Evolutionary conservation across 2,888 invertebrate species (phyloP).

Genomic region (Cryptus viduatorius): DNA sequence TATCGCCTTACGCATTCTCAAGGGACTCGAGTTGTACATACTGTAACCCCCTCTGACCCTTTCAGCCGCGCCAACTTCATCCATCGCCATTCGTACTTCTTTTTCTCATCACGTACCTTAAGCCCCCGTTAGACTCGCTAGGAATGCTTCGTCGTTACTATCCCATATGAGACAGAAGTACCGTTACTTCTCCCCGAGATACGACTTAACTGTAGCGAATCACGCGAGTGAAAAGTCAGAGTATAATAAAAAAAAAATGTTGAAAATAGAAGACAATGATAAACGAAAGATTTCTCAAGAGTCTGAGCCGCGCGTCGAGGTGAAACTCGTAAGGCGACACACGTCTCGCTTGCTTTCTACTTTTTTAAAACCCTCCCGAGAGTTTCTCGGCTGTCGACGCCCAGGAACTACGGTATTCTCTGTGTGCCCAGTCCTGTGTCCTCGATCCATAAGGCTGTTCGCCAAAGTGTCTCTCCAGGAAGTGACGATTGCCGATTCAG

Average conservation of each 20-base stretch:
- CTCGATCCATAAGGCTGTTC: slow-evolving; percentile 3
- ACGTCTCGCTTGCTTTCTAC: slow-evolving; percentile 12
- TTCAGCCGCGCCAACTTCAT: slow-evolving; percentile 23
- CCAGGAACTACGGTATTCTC: slow-evolving; percentile 6
- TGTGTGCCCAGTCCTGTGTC: not conserved
- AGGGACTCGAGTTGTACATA: not conserved
- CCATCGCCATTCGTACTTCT: slow-evolving; percentile 8
- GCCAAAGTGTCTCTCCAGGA: slow-evolving; percentile 41
- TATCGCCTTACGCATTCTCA: slow-evolving; percentile 36
- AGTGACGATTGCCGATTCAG: slow-evolving; percentile 59
- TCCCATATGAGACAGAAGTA: not conserved
- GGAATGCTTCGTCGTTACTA: not conserved
- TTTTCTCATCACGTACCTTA: not conserved
- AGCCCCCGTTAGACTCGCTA: not conserved
- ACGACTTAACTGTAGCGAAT: not conserved
- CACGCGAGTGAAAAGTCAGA: not conserved
- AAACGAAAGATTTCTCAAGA: slow-evolving; percentile 26
- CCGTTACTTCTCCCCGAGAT: not conserved
- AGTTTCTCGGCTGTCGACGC: slow-evolving; percentile 11
- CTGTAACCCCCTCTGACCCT: not conserved
- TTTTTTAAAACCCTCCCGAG: slow-evolving; percentile 33
- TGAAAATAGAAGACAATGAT: not conserved
- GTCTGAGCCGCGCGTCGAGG: not conserved
- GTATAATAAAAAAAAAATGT: not conserved
- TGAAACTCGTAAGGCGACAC: slow-evolving; percentile 15